Evolutionary conservation across 2,797 vertebrate species (phyloP), one percentile per base, ranked within the genome.

Genomic region (Pangasius djambal): DNA sequence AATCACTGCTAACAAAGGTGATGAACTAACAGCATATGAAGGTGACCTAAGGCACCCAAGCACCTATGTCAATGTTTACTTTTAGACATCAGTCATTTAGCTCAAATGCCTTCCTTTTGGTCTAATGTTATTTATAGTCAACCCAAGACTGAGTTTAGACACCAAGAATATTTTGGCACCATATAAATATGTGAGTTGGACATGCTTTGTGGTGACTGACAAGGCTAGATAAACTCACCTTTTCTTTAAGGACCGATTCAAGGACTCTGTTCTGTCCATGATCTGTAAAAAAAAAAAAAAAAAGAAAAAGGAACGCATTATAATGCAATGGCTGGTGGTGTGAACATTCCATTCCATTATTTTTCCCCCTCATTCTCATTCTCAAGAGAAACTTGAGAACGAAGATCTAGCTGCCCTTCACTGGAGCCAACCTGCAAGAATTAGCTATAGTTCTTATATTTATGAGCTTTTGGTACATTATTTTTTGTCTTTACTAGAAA

Each of bases 191-290:
- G 57, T 37, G 48, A 4, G n/a, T n/a, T 77, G 22, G 63, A 18
- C 63, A 50, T 63, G 34, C 57, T 15, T 74, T 77, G n/a, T 84
- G 10, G 57, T 48, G 2, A 61, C 37, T 69, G 78, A 57, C 72
- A 57, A 7, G 65, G 16, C 31, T 59, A 57, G 67, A 86, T 65
- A 69, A 90, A 90, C 91, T 91, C 86, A 99, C 98, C 98, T 99
- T 94, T 98, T 98, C 95, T 98, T 93, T 92, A 99, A 95, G 0
- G 97, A 98, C 83, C 96, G 96, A 93, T 95, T 97, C 95, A 99
- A 94, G 0, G 95, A 98, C 93, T 98, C 97, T 0, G 97, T 98
- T 90, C 97, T 96, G 92, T 98, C 97, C 0, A 95, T 95, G 92
- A 99, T 96, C 98, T 99, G 92, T 15, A 94, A 92, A 18, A 79